Evolutionary conservation across 30 jellyfish, hydroid and myxozoan genomes (phyloP), one percentile per base, ranked within the genome.

Genomic region (Aurelia sp.): DNA sequence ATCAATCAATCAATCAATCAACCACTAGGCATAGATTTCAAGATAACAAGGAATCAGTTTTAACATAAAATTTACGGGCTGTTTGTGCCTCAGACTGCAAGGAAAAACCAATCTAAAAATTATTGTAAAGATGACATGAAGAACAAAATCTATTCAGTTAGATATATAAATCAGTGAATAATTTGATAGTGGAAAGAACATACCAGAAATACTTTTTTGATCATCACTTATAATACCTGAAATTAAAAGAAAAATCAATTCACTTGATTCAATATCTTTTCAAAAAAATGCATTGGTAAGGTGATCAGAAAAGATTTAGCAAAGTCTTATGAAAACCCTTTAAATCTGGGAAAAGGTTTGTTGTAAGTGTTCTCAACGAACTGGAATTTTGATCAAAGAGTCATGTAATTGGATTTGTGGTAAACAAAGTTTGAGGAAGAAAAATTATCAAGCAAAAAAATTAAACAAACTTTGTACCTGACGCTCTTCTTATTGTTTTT

Each of bases 131-230:
- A 0, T 13, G 13, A 19, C 19, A 75, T 21, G 13, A 2, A 4
- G 11, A 13, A 21, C 55, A 3, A n/a, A 77, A 23, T 47, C 13
- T 62, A 77, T 8, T 6, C 44, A 62, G 55, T 76, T 13, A 66
- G 8, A 15, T 66, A 17, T 10, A 4, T 21, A 66, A 66, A 19
- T 66, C 31, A 27, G 31, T 66, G 68, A 59, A 59, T 8, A 21
- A 18, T 3, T 4, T 21, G 27, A 69, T 44, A 9, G 16, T 44
- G 7, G 16, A 33, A 27, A 13, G 21, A 33, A 58, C 81, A 13
- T 47, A 70, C 81, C 81, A 15, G 81, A 70, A 21, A 70, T 58
- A 70, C 81, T 70, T 70, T n/a, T 17, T 23, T 48, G 61, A 22
- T 70, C 81, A 21, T 70, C 81, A 70, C 81, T 70, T 17, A 48